Base-by-base conservation (phyloP, 2,113 vertebrate species). In the Anarrhichthys ocellatus region DNA sequence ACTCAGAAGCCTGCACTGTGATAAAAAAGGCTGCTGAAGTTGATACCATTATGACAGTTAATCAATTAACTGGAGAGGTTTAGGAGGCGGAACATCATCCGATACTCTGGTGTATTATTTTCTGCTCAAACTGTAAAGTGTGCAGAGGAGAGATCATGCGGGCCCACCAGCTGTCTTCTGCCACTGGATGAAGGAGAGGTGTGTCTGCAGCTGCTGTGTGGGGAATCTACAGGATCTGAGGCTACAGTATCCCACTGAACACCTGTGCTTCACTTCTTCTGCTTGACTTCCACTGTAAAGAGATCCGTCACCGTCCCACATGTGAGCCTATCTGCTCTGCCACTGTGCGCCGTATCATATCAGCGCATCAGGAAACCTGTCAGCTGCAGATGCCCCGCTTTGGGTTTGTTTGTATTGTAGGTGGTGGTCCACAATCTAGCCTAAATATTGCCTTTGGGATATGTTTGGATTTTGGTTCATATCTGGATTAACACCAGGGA, bases 221-320 rank as follows among this genome's bases (percentile, higher is more conserved):
- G 76, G 79, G 80, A 88, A 89, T 83, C 70, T 83, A 76, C 91
- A 88, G 82, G 92, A 87, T 79, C 72, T 82, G 69, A 86, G 84
- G 80, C 78, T 86, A 91, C 82, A 90, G 91, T 91, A 88, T 91
- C 91, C 62, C 80, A 91, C 78, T 73, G 90, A 93, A 92, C 95
- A 96, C 95, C 95, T 95, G 95, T 85, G 88, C 82, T 80, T 83
- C 86, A 81, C 83, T 73, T 90, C 91, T 94, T 94, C 90, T 93
- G 93, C 94, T 90, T 78, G 79, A 82, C 75, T 92, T 91, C 83
- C 76, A 42, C 24, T 91, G 59, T 89, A 93, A 95, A 92, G 92
- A 85, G 74, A 90, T 83, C 93, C 69, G 62, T 93, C 94, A 91
- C 73, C 91, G 22, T 87, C 87, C 89, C 89, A 40, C 85, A 91